Evolutionary conservation across 2,797 vertebrate genomes (phyloP).

Genomic region (Pangasius macronema): DNA sequence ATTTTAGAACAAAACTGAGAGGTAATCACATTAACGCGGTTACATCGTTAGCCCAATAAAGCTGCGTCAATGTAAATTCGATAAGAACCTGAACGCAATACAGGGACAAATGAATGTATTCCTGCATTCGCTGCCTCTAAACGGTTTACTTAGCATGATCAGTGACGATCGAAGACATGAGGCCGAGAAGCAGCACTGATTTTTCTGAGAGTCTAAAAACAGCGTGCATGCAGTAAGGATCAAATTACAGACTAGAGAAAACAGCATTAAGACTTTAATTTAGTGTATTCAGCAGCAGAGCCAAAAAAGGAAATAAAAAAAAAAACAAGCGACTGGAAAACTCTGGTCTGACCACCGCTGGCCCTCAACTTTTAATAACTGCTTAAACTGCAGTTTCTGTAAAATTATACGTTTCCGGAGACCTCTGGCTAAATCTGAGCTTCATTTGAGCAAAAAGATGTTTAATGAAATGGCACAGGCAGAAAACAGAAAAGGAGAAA

Average conservation of each 20-base stretch:
- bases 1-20: neutral
- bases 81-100: neutral
- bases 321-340: constrained; percentile 49
- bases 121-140: neutral
- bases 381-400: constrained; percentile 53
- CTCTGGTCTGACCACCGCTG: constrained; percentile 54
- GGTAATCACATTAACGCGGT: neutral
- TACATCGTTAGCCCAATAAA: neutral
- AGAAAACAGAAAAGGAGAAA: constrained; percentile 40
- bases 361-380: constrained; percentile 56
- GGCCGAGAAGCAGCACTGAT: constrained; percentile 19
- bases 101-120: neutral
- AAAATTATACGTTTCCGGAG: constrained; percentile 54
- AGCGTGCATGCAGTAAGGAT: constrained; percentile 23
- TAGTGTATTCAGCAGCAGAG: constrained; percentile 36
- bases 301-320: constrained; percentile 13
- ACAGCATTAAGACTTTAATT: constrained; percentile 46
- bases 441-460: constrained; percentile 48
- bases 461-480: constrained; percentile 45
- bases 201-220: constrained; percentile 33
- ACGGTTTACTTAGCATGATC: neutral
- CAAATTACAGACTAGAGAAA: constrained; percentile 53
- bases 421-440: constrained; percentile 40
- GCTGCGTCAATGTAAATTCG: neutral
- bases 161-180: neutral